Percentiles rank a stretch among this genome's conserved stretches.
phyloP scores from a whole-genome alignment of 2,888 invertebrate species.

The Parnassius smintheus region DNA sequence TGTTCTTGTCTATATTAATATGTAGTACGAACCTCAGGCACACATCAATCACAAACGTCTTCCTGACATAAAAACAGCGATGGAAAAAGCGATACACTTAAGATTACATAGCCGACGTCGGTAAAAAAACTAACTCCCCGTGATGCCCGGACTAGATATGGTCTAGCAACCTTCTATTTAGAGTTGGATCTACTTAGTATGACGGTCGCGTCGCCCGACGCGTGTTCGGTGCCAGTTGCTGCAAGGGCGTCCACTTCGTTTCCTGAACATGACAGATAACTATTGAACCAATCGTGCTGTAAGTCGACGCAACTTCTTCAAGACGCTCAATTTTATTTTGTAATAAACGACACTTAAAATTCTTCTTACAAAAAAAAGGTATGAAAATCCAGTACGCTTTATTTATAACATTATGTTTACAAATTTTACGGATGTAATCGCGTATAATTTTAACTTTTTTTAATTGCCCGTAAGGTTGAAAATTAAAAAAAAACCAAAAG shows the following conservation, averaged over 20 bases:
- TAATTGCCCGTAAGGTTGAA: too few relatives aligned
- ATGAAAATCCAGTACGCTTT: too few relatives aligned
- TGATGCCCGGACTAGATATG: conserved; percentile 28
- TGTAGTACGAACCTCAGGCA: neutral
- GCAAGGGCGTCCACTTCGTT: conserved; percentile 71
- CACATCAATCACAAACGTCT: conserved; percentile 16
- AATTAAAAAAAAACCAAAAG: too few relatives aligned
- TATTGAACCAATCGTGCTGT: conserved; percentile 30
- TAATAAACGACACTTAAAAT: neutral
- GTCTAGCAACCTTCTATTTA: conserved; percentile 46
- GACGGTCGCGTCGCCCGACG: conserved; percentile 37
- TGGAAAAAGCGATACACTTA: conserved; percentile 16
- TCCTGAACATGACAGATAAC: conserved; percentile 63
- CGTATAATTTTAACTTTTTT: too few relatives aligned
- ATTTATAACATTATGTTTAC: too few relatives aligned
- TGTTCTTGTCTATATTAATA: conserved; percentile 12
- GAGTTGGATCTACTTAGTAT: conserved; percentile 42
- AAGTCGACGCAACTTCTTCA: conserved; percentile 15
- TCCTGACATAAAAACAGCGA: conserved; percentile 12
- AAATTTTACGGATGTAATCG: too few relatives aligned
- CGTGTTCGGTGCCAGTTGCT: conserved; percentile 26
- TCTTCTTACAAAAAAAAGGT: neutral
- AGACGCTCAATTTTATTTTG: conserved; percentile 9
- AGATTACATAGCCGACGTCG: conserved; percentile 1
- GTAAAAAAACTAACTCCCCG: conserved; percentile 15